Conservation (phyloP, 2,888 invertebrate species). For the Tineola bisselliella region DNA sequence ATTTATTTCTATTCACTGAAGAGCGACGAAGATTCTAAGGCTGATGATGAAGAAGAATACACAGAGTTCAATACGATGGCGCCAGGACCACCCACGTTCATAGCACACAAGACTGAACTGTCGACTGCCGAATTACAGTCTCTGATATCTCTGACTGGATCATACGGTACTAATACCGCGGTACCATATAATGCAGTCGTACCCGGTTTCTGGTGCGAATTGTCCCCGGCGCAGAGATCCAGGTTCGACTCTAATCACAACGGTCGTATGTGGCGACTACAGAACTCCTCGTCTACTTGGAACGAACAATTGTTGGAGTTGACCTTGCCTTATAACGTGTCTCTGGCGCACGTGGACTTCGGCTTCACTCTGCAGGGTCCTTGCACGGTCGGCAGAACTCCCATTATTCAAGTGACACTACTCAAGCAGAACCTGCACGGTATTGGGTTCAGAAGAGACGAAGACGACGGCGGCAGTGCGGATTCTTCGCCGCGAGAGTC, state of each 20-base stretch:
- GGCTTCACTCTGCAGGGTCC: slow-evolving; percentile 84
- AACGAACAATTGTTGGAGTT: slow-evolving; percentile 93
- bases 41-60: slow-evolving; percentile 75
- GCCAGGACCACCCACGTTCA: slow-evolving; percentile 42
- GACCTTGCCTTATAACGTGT: slow-evolving; percentile 80
- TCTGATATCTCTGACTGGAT: slow-evolving; percentile 79
- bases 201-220: slow-evolving; percentile 92
- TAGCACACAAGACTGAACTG: slow-evolving; percentile 70
- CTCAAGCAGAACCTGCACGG: slow-evolving; percentile 70
- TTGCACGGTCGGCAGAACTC: slow-evolving; percentile 75
- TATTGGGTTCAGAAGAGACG: slow-evolving; percentile 63
- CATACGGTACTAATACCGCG: slow-evolving; percentile 70
- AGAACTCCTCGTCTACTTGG: slow-evolving; percentile 90
- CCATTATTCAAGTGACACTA: slow-evolving; percentile 79
- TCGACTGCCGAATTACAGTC: slow-evolving; percentile 70
- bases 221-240: slow-evolving; percentile 91
- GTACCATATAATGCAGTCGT: slow-evolving; percentile 84
- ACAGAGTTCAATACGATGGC: slow-evolving; percentile 31
- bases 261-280: slow-evolving; percentile 88
- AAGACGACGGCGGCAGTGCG: slow-evolving; percentile 46
- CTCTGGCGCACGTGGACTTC: slow-evolving; percentile 90
- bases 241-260: slow-evolving; percentile 84
- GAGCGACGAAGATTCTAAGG: slow-evolving; percentile 75
- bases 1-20: slow-evolving; percentile 85
- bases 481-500: slow-evolving; percentile 39